These are phyloP conservation scores for Thunnus maccoyii DNA, from an alignment of 2,113 vertebrate genomes.

Conservation along the genomic window DNA sequence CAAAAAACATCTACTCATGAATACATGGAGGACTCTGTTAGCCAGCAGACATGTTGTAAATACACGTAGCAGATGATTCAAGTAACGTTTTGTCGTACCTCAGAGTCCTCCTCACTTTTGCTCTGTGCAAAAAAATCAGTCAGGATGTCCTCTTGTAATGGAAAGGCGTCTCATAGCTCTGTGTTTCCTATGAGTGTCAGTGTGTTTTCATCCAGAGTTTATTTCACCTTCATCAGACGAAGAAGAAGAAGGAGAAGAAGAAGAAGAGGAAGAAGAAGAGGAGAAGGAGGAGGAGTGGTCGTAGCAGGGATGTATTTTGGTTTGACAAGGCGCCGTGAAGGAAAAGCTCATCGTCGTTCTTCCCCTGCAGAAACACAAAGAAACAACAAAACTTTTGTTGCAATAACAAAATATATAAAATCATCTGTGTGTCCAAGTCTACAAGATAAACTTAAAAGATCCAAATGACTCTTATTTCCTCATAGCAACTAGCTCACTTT, in stretches of 20 bases:
- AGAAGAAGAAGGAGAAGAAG: background rate
- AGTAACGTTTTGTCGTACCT: slow-evolving; percentile 64
- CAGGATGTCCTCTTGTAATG: slow-evolving; percentile 26
- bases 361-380: slow-evolving; percentile 59
- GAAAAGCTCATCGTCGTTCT: slow-evolving; percentile 18
- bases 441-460: no score
- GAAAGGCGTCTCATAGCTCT: slow-evolving; percentile 32
- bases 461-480: no score
- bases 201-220: slow-evolving; percentile 21
- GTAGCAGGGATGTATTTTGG: slow-evolving; percentile 12
- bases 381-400: no score
- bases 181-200: slow-evolving; percentile 20
- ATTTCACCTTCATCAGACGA: slow-evolving; percentile 26
- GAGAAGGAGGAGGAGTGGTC: background rate
- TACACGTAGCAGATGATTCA: slow-evolving; percentile 57
- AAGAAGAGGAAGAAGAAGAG: background rate
- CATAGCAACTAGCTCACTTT: no score
- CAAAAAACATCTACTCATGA: slow-evolving; percentile 26
- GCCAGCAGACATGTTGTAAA: slow-evolving; percentile 25
- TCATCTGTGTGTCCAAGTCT: no score
- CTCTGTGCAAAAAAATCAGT: slow-evolving; percentile 44
- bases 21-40: slow-evolving; percentile 16
- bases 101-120: slow-evolving; percentile 23
- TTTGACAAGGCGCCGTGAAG: slow-evolving; percentile 27
- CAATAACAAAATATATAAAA: no score